Conservation (phyloP, 2,113 vertebrate genomes). For the Dolichallabes microphthalmus region DNA sequence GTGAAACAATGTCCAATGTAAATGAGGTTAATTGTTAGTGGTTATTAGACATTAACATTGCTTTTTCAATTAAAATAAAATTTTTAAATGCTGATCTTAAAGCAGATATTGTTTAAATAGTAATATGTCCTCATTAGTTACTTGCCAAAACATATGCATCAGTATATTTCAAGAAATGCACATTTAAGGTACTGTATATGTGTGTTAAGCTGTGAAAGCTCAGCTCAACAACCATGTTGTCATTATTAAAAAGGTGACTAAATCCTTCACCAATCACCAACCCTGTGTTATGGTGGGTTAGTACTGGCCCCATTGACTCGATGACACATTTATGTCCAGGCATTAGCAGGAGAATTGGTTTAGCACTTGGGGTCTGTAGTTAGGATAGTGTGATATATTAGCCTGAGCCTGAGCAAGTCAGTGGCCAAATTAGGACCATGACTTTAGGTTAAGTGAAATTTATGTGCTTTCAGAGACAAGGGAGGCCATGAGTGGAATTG, state of each 20-base stretch:
- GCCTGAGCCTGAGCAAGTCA: conserved; percentile 59
- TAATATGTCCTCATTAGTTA: neutral
- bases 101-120: neutral
- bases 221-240: conserved; percentile 21
- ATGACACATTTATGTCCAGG: conserved; percentile 66
- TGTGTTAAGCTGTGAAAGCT: conserved; percentile 13
- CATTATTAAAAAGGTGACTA: conserved; percentile 30
- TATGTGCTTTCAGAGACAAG: conserved; percentile 51
- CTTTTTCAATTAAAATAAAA: neutral
- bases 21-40: no score
- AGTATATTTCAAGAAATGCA: neutral
- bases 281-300: conserved; percentile 48
- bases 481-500: conserved; percentile 28
- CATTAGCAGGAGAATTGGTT: conserved; percentile 56
- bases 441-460: conserved; percentile 66
- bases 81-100: neutral
- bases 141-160: neutral
- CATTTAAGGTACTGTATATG: neutral
- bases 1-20: no score
- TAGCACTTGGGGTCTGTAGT: conserved; percentile 56
- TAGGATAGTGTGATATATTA: conserved; percentile 64
- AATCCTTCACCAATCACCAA: conserved; percentile 15
- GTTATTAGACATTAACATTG: neutral
- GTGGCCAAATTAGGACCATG: conserved; percentile 67
- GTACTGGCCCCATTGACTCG: conserved; percentile 61